These are phyloP conservation scores for Enhydra lutris DNA, from an alignment of 2,113 vertebrate species.

Conservation along the genomic window DNA sequence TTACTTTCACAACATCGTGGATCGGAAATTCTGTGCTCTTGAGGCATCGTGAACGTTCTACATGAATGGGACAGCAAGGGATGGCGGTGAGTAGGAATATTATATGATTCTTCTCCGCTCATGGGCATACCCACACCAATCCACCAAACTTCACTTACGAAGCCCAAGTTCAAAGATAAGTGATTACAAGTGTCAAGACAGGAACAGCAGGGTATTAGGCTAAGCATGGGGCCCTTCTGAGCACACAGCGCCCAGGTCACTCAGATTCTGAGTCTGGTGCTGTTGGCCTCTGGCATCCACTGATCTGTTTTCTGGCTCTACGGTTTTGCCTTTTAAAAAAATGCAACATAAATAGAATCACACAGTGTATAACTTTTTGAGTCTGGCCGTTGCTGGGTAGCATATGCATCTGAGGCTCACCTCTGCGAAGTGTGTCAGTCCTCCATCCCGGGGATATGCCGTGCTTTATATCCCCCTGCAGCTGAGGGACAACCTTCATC, in stretches of 20 bases:
- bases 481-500: neutral
- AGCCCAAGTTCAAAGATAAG: neutral
- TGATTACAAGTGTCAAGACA: neutral
- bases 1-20: neutral
- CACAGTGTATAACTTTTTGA: neutral
- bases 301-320: neutral
- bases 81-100: neutral
- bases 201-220: neutral
- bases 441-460: accelerated
- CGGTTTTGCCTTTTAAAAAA: neutral
- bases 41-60: neutral
- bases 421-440: neutral
- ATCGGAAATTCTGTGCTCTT: neutral
- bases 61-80: neutral
- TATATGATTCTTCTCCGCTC: neutral
- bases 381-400: neutral
- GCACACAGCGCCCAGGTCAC: neutral
- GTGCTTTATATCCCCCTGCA: neutral
- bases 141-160: neutral
- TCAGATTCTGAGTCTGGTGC: neutral
- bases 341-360: neutral
- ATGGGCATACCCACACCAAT: neutral
- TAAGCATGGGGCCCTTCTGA: neutral
- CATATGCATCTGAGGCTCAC: neutral
- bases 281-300: neutral